Evolutionary conservation across 2,113 vertebrate genomes (phyloP).

Genomic region (Mormyrus lacerda): DNA sequence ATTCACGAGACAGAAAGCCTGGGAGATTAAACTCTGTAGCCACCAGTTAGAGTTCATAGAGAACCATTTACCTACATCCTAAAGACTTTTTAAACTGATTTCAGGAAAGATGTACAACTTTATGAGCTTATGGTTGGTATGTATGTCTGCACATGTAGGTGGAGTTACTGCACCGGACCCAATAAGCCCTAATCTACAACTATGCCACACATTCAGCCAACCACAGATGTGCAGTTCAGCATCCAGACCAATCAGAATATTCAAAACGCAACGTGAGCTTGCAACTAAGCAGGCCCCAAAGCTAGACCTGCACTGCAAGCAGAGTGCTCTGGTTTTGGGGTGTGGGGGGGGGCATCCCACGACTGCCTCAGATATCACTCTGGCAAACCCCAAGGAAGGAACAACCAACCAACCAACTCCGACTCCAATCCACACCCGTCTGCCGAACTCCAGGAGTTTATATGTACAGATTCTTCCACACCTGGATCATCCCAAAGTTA

Average conservation of each 20-base stretch:
- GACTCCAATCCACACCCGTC: conserved; percentile 16
- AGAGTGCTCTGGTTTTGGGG: neutral
- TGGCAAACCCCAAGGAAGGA: neutral
- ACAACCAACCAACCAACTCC: conserved; percentile 19
- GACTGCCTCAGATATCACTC: conserved; percentile 9
- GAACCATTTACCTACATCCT: conserved; percentile 35
- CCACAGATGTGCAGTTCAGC: neutral
- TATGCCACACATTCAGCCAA: neutral
- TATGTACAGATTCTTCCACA: conserved; percentile 36
- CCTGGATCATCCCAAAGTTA: conserved; percentile 21
- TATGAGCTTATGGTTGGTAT: conserved; percentile 19
- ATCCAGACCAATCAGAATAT: neutral
- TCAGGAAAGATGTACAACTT: conserved; percentile 28
- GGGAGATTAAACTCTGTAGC: conserved; percentile 26
- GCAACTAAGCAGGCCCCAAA: neutral
- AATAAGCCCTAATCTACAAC: neutral
- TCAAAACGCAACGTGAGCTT: neutral
- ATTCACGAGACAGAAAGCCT: conserved; percentile 32
- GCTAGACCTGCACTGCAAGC: neutral
- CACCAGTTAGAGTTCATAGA: conserved; percentile 22
- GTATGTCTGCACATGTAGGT: conserved; percentile 3
- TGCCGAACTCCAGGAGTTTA: conserved; percentile 7
- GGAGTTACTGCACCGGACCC: conserved; percentile 3
- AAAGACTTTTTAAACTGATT: conserved; percentile 22
- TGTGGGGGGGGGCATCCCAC: neutral